A percentile compares a stretch with the other conserved stretches of the same genome.
These are phyloP conservation scores for Malthinus flaveolus DNA, from an alignment of 2,888 invertebrate genomes.

Conservation along the genomic window DNA sequence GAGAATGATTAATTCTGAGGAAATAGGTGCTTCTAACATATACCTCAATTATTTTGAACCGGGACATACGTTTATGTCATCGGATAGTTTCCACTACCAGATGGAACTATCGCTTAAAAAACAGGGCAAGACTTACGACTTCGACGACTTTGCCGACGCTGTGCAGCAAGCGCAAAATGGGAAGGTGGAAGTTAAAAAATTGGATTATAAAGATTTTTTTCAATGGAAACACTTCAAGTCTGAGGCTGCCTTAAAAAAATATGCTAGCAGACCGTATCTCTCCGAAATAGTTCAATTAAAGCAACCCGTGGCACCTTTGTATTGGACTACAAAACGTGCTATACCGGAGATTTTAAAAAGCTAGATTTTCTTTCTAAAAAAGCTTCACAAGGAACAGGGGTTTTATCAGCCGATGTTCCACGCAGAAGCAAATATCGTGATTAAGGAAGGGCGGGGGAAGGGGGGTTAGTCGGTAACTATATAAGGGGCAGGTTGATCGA, in stretches of 20 bases:
- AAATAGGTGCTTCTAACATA: slow-evolving; percentile 11
- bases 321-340: slow-evolving; percentile 5
- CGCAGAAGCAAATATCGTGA: not conserved
- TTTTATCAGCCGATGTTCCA: not conserved
- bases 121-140: slow-evolving; percentile 33
- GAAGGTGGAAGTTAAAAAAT: not conserved
- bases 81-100: slow-evolving; percentile 43
- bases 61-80: slow-evolving; percentile 43
- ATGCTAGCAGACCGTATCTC: not conserved
- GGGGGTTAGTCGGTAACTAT: no score
- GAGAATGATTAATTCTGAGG: slow-evolving; percentile 21
- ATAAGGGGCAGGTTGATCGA: no score
- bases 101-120: slow-evolving; percentile 39
- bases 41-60: slow-evolving; percentile 34
- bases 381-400: not conserved
- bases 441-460: no score
- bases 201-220: slow-evolving; percentile 12
- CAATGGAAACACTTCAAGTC: slow-evolving; percentile 17
- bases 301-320: not conserved
- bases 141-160: slow-evolving; percentile 17
- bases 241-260: not conserved
- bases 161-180: slow-evolving; percentile 9
- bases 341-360: not conserved
- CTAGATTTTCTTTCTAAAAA: slow-evolving; percentile 5
- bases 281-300: slow-evolving; percentile 8